These are phyloP conservation scores for Engystomops pustulosus DNA, from an alignment of 2,113 vertebrate genomes.

Conservation along the genomic window DNA sequence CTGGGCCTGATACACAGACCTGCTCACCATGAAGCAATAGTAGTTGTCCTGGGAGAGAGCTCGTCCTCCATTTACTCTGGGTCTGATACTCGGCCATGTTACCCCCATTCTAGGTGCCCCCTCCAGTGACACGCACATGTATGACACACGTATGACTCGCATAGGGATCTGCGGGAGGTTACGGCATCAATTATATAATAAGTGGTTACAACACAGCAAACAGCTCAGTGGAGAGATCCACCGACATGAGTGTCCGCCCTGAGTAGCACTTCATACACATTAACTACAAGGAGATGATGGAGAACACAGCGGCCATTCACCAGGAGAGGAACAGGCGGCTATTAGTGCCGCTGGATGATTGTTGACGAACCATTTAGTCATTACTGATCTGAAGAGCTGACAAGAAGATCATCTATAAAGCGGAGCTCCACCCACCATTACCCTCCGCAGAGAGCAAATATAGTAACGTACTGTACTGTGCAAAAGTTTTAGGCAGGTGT, in stretches of 20 bases:
- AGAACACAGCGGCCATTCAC: constrained; percentile 9
- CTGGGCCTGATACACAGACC: no score
- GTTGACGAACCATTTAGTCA: constrained; percentile 8
- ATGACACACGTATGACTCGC: not conserved
- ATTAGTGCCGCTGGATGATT: not conserved
- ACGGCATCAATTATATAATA: not conserved
- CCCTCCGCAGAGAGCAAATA: not conserved
- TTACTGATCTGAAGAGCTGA: not conserved
- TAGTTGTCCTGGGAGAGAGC: no score
- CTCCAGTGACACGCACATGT: no score
- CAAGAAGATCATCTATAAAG: no score
- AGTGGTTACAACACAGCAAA: not conserved
- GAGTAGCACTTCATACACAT: constrained; percentile 17
- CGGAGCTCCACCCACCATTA: no score
- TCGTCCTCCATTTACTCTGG: no score
- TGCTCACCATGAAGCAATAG: no score
- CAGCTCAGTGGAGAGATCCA: not conserved
- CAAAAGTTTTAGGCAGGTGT: no score
- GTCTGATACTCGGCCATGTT: no score
- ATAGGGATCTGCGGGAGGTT: not conserved
- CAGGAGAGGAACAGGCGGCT: not conserved
- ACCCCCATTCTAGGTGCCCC: not conserved
- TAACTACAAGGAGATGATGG: not conserved
- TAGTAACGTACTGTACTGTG: not conserved
- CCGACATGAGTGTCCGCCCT: not conserved